These are phyloP conservation scores for Drosophila truncata DNA, from an alignment of 1,140 invertebrate genomes.

Conservation along the genomic window DNA sequence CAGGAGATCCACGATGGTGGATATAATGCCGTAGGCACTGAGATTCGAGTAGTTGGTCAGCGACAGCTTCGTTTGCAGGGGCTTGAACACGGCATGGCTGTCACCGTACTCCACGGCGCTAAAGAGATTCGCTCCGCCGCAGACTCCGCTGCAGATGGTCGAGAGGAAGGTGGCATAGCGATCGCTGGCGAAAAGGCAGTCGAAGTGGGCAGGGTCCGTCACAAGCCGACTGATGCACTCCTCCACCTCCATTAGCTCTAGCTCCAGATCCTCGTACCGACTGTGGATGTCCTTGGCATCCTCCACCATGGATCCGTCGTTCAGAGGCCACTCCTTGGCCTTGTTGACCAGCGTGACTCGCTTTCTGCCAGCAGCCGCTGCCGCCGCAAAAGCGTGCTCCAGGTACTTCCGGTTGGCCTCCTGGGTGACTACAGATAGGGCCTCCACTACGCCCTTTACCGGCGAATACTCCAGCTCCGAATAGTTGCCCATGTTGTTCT, in stretches of 20 bases:
- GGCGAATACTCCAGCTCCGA: slow-evolving; percentile 73
- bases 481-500: slow-evolving; percentile 75
- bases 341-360: slow-evolving; percentile 65
- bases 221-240: slow-evolving; percentile 44
- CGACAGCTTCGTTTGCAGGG: slow-evolving; percentile 72
- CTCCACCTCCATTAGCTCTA: slow-evolving; percentile 64
- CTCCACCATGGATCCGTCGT: slow-evolving; percentile 52
- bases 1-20: slow-evolving; percentile 67
- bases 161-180: slow-evolving; percentile 75
- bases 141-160: slow-evolving; percentile 65
- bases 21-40: slow-evolving; percentile 76
- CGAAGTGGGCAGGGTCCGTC: slow-evolving; percentile 52
- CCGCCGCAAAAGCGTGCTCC: slow-evolving; percentile 46
- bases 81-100: slow-evolving; percentile 73
- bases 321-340: slow-evolving; percentile 61
- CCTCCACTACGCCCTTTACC: slow-evolving; percentile 73
- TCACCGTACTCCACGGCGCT: slow-evolving; percentile 64
- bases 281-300: slow-evolving; percentile 40
- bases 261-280: slow-evolving; percentile 29
- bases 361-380: slow-evolving; percentile 26
- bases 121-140: slow-evolving; percentile 75
- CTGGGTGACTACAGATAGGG: slow-evolving; percentile 53
- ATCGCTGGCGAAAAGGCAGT: slow-evolving; percentile 68
- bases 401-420: slow-evolving; percentile 37
- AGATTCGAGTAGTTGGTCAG: slow-evolving; percentile 62